Conservation (phyloP, 2,797 vertebrate species). For the Gadopsis marmoratus region DNA sequence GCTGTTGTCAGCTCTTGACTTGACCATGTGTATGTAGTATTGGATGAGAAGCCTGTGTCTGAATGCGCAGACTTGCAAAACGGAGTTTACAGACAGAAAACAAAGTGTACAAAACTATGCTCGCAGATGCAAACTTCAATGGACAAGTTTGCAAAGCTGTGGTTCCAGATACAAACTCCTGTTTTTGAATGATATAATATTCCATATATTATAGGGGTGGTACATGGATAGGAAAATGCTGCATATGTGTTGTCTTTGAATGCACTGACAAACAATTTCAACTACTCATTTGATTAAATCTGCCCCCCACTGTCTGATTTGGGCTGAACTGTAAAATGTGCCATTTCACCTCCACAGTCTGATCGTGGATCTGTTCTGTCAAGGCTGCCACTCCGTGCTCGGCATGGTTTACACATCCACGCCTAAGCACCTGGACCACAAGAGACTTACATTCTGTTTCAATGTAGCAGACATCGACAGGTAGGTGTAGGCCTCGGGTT, state of each 20-base stretch:
- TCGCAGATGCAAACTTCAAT: no score
- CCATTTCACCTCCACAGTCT: constrained; percentile 77
- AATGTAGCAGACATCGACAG: constrained; percentile 88
- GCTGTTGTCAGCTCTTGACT: no score
- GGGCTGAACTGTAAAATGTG: not conserved
- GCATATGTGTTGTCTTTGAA: not conserved
- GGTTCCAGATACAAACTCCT: no score
- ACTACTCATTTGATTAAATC: not conserved
- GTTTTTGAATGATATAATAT: no score
- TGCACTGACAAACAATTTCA: no score
- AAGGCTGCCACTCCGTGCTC: constrained; percentile 84
- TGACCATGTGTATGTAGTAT: no score
- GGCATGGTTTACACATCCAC: constrained; percentile 90
- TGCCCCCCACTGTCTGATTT: not conserved
- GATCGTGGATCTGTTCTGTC: constrained; percentile 85
- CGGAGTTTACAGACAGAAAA: no score
- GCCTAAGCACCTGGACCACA: constrained; percentile 89
- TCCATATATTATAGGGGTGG: not conserved
- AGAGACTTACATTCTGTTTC: constrained; percentile 90
- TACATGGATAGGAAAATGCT: not conserved
- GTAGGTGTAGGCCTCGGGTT: constrained; percentile 65
- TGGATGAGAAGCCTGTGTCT: no score
- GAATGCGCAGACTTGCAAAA: no score
- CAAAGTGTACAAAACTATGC: no score
- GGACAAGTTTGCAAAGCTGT: no score